Conservation (phyloP, 2,888 invertebrate species). For the Agrochola lota region DNA sequence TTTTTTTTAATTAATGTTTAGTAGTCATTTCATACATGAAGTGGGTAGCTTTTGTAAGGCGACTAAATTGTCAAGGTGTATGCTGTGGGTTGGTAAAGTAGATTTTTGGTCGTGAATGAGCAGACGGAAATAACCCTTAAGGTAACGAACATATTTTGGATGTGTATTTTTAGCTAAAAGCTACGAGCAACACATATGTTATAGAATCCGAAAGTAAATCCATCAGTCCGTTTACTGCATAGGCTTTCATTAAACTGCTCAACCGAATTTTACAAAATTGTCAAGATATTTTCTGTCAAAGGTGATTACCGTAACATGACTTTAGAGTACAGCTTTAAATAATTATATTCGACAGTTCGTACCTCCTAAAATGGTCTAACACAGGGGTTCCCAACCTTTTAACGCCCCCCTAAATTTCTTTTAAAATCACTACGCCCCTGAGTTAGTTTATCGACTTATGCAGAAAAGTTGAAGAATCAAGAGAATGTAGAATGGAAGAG, state of each 20-base stretch:
- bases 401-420: too few species aligned
- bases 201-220: neutral
- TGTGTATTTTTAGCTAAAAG: neutral
- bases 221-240: neutral
- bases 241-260: neutral
- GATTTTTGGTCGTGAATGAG: neutral
- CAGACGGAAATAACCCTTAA: neutral
- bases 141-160: neutral
- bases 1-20: too few species aligned
- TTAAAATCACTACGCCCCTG: too few species aligned
- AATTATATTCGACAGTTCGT: neutral
- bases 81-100: neutral
- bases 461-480: too few species aligned
- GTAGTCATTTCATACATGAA: too few species aligned
- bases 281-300: neutral
- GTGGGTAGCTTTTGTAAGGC: too few species aligned
- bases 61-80: neutral
- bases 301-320: too few species aligned
- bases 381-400: too few species aligned
- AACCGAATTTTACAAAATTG: neutral
- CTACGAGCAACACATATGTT: neutral
- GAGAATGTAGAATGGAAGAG: too few species aligned
- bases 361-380: neutral
- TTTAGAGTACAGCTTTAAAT: neutral
- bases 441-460: too few species aligned